Evolutionary conservation across 2,797 vertebrate species (phyloP), one percentile per base, ranked within the genome.

Genomic region (Myripristis murdjan): DNA sequence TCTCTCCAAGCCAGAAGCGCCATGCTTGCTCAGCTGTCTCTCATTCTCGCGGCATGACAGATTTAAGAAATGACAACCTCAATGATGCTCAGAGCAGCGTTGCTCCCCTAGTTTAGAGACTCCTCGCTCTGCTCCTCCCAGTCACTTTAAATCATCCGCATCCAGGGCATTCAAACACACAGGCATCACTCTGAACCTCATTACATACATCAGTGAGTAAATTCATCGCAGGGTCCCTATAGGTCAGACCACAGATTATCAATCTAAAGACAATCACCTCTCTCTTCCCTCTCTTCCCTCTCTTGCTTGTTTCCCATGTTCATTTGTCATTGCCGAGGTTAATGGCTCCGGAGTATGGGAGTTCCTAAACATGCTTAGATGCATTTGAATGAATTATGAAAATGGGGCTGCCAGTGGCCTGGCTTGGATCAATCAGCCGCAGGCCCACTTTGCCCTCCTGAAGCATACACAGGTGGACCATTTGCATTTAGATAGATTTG

Each of bases 401-500:
- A 69, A 77, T n/a, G 57, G 2, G 31, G 24, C 55, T 56, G 5
- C 43, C 23, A 18, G 63, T 81, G 61, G 79, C 33, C 51, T 52
- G 57, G 46, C 62, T 52, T 39, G 69, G 69, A 72, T 85, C 71
- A 72, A 47, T 85, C 75, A 61, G 67, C 64, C 66, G 28, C 54
- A 11, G 61, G 53, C 37, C n/a, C 46, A 61, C 61, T 68, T 54
- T 73, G 69, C 61, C 76, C 73, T 75, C 72, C 70, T 59, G 57
- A 75, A 84, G 69, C 80, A 70, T 49, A 83, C 73, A 73, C 81
- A 78, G 72, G 68, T 84, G 79, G 63, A 81, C 49, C 46, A 90
- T 92, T 93, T 90, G 86, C 86, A 90, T 89, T 87, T 93, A 94
- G 92, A 95, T 93, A 83, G 90, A 91, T 93, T 84, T 91, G 91